Percentiles rank a stretch among this genome's conserved stretches.
These are phyloP conservation scores for Nymphalis io DNA, from an alignment of 1,140 invertebrate genomes.

Conservation along the genomic window DNA sequence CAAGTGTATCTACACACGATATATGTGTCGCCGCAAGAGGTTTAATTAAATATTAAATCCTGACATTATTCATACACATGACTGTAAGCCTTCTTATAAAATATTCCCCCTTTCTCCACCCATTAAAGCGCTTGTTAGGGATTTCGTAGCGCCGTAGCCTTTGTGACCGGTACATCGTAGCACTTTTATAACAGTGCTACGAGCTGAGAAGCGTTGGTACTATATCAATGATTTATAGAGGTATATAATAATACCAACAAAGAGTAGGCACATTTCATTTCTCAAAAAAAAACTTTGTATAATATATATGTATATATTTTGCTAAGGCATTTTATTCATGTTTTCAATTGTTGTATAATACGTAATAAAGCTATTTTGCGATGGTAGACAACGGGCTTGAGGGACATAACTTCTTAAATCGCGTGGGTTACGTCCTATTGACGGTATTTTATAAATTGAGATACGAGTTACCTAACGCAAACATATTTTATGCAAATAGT, in stretches of 20 bases:
- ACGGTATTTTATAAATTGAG: too few species aligned
- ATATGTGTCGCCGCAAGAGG: neutral
- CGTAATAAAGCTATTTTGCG: too few species aligned
- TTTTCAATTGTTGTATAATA: too few species aligned
- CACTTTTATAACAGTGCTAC: neutral
- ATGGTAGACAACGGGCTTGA: too few species aligned
- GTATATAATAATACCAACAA: neutral
- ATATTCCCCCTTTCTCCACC: conserved; percentile 16
- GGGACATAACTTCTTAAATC: too few species aligned
- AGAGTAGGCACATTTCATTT: too few species aligned
- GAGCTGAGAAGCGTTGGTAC: neutral
- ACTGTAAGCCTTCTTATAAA: conserved; percentile 3
- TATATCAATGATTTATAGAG: neutral
- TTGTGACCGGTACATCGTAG: conserved; percentile 7
- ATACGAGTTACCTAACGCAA: too few species aligned
- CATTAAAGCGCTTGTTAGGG: conserved; percentile 6
- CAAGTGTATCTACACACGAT: neutral
- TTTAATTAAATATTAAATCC: conserved; percentile 6
- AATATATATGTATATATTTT: too few species aligned
- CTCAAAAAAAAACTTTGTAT: too few species aligned
- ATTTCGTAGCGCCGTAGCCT: conserved; percentile 13
- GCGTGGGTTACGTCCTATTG: too few species aligned
- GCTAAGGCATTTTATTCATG: too few species aligned
- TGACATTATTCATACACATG: conserved; percentile 1
- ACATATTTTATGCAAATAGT: too few species aligned